These are phyloP conservation scores for Caenorhabditis drosophilae DNA, from an alignment of 2,888 invertebrate genomes.

Conservation along the genomic window DNA sequence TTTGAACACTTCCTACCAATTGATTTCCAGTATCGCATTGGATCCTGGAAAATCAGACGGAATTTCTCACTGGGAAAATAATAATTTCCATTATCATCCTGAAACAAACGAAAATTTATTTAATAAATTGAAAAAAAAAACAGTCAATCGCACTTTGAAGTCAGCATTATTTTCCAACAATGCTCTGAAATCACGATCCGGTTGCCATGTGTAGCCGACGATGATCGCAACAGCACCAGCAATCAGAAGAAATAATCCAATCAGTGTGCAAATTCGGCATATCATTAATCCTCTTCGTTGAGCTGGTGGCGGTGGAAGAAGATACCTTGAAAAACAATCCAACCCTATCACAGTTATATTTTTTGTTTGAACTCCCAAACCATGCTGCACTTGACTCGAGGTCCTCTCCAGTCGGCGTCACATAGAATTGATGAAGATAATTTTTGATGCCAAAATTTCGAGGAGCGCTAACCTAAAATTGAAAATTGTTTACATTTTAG, in stretches of 20 bases:
- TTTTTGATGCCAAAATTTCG: slow-evolving; percentile 64
- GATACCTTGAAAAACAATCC: slow-evolving; percentile 61
- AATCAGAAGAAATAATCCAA: slow-evolving; percentile 64
- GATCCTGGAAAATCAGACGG: slow-evolving; percentile 58
- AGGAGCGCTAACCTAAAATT: slow-evolving; percentile 44
- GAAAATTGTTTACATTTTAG: background rate
- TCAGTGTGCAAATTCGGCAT: slow-evolving; percentile 62
- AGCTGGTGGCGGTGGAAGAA: slow-evolving; percentile 65
- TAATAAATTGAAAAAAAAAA: background rate
- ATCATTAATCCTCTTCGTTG: slow-evolving; percentile 59
- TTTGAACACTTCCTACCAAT: slow-evolving; percentile 23
- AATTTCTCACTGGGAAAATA: slow-evolving; percentile 65
- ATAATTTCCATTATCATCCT: slow-evolving; percentile 64
- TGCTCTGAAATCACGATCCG: slow-evolving; percentile 48
- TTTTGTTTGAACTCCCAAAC: background rate
- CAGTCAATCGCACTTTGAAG: slow-evolving; percentile 39
- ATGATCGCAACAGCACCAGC: slow-evolving; percentile 63
- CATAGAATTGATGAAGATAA: slow-evolving; percentile 67
- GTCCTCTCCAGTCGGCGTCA: slow-evolving; percentile 62
- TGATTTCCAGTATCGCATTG: slow-evolving; percentile 66
- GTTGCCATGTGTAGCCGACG: slow-evolving; percentile 66
- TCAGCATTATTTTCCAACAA: slow-evolving; percentile 45
- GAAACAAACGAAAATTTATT: background rate
- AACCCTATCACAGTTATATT: too few species aligned
- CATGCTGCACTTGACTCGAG: slow-evolving; percentile 48